phyloP scores from a whole-genome alignment of 2,888 invertebrate genomes.

The Stratiomys singularior region DNA sequence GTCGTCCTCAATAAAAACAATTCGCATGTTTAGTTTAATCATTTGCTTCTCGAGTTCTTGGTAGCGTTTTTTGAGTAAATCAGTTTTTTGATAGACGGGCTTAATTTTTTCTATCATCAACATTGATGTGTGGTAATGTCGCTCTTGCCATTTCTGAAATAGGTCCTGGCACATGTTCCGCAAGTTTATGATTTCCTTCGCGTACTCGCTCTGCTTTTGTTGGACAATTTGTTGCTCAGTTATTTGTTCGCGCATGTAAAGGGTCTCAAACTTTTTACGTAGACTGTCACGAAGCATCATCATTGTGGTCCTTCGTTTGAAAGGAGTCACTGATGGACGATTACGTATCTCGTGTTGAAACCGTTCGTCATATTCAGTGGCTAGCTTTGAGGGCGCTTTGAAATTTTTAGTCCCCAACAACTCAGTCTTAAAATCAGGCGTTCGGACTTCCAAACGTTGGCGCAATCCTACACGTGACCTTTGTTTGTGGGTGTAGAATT shows the following conservation, averaged over 20 bases:
- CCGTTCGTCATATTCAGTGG: constrained; percentile 63
- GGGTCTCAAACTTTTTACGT: constrained; percentile 61
- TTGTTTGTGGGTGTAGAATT: constrained; percentile 61
- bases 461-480: constrained; percentile 61
- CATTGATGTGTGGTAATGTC: constrained; percentile 61
- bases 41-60: constrained; percentile 57
- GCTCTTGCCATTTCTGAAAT: constrained; percentile 63
- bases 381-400: constrained; percentile 58
- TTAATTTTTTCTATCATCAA: constrained; percentile 53
- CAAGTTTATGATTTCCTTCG: constrained; percentile 58
- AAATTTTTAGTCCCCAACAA: constrained; percentile 56
- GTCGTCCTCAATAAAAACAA: constrained; percentile 62
- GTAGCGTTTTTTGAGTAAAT: constrained; percentile 57
- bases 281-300: constrained; percentile 59
- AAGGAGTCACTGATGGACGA: constrained; percentile 58
- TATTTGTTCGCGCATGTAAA: constrained; percentile 57
- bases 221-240: constrained; percentile 60
- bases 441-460: constrained; percentile 59
- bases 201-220: constrained; percentile 60
- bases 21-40: constrained; percentile 62
- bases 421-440: constrained; percentile 56
- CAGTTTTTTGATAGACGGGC: constrained; percentile 60
- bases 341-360: constrained; percentile 62
- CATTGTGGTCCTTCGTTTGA: constrained; percentile 59
- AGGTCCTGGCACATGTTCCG: constrained; percentile 58